Percentiles rank a stretch among this genome's conserved stretches.
Evolutionary conservation across 2,113 vertebrate species (phyloP).

Genomic region (Addax nasomaculatus): DNA sequence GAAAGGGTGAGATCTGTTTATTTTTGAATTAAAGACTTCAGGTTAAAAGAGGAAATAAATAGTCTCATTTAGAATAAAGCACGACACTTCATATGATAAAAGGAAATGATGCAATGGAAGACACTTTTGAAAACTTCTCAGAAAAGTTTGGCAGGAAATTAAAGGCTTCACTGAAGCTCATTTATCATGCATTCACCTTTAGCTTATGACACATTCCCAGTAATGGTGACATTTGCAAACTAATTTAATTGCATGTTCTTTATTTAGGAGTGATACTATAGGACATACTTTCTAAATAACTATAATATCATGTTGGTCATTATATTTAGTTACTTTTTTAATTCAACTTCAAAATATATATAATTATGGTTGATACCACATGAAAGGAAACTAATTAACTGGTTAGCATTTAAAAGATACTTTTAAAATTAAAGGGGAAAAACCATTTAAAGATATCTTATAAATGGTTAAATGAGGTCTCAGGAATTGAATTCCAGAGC

Average conservation of each 20-base stretch:
- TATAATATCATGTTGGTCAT: constrained; percentile 28
- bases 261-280: constrained; percentile 60
- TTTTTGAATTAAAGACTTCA: constrained; percentile 26
- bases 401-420: neutral
- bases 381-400: constrained; percentile 11
- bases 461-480: neutral
- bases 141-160: constrained; percentile 70
- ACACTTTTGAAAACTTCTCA: constrained; percentile 47
- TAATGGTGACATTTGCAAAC: constrained; percentile 75
- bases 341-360: neutral
- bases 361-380: neutral
- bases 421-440: neutral
- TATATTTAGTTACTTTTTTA: constrained; percentile 25
- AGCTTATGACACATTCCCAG: constrained; percentile 67
- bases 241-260: constrained; percentile 67
- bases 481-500: neutral
- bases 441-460: neutral
- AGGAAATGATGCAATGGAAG: constrained; percentile 34
- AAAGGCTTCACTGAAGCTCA: constrained; percentile 70
- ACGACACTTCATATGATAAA: neutral
- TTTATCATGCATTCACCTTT: constrained; percentile 78
- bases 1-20: constrained; percentile 38
- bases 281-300: constrained; percentile 61
- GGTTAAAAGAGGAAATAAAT: neutral
- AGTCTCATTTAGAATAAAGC: constrained; percentile 25